Evolutionary conservation across 2,888 invertebrate species (phyloP).

Genomic region (Metalampra italica): DNA sequence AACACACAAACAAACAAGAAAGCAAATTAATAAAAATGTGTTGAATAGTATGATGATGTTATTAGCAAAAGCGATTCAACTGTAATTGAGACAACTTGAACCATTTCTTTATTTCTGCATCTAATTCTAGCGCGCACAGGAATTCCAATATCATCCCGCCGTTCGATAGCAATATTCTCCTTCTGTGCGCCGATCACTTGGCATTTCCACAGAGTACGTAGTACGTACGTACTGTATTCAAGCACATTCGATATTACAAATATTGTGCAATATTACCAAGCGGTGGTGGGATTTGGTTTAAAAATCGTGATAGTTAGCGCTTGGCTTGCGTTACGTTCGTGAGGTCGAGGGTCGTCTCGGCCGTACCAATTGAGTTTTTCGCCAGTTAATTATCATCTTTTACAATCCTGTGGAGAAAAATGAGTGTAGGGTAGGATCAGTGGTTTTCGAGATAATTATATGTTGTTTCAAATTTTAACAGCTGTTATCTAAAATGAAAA

Average conservation of each 20-base stretch:
- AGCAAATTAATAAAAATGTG: too few species aligned
- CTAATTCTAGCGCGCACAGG: slow-evolving; percentile 27
- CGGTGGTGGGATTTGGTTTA: slow-evolving; percentile 12
- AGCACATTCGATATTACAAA: slow-evolving; percentile 61
- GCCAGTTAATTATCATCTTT: too few species aligned
- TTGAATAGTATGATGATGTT: too few species aligned
- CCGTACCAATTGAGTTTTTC: too few species aligned
- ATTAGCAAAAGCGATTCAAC: background rate
- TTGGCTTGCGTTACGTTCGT: too few species aligned
- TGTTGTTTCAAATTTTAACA: too few species aligned
- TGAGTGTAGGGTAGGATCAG: too few species aligned
- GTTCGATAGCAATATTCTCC: slow-evolving; percentile 58
- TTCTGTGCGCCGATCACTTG: slow-evolving; percentile 44
- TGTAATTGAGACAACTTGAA: background rate
- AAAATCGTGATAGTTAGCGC: background rate
- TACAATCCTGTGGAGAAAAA: too few species aligned
- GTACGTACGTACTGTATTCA: slow-evolving; percentile 12
- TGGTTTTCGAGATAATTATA: too few species aligned
- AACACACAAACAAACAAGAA: too few species aligned
- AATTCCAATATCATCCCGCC: slow-evolving; percentile 62
- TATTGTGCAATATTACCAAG: slow-evolving; percentile 50
- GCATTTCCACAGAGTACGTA: slow-evolving; percentile 2
- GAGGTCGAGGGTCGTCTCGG: too few species aligned
- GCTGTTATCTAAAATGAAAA: too few species aligned
- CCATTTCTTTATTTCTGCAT: slow-evolving; percentile 1